phyloP scores from a whole-genome alignment of 2,888 invertebrate species.

The Eupeodes latifasciatus region DNA sequence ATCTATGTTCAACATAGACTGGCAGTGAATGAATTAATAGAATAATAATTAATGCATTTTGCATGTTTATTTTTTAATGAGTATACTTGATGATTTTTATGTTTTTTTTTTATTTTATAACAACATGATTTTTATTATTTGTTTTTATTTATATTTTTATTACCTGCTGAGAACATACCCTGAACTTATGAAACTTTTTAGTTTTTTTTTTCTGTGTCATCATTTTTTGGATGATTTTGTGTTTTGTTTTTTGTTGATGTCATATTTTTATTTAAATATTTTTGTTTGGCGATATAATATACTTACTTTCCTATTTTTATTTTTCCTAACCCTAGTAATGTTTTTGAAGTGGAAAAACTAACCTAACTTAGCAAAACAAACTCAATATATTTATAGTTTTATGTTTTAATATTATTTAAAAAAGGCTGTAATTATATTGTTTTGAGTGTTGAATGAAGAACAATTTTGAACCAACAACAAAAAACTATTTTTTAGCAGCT shows the following conservation, averaged over 20 bases:
- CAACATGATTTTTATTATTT: constrained; percentile 28
- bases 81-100: constrained; percentile 64
- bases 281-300: constrained; percentile 63
- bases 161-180: constrained; percentile 72
- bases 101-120: constrained; percentile 32
- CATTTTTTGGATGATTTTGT: constrained; percentile 52
- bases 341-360: constrained; percentile 23
- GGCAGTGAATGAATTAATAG: constrained; percentile 70
- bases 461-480: constrained; percentile 9
- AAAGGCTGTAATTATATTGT: neutral
- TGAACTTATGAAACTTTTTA: constrained; percentile 47
- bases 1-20: constrained; percentile 55
- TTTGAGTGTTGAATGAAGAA: neutral
- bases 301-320: neutral
- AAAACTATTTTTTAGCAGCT: neutral
- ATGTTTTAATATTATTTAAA: neutral
- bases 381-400: constrained; percentile 29
- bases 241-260: constrained; percentile 2
- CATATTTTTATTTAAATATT: constrained; percentile 10
- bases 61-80: constrained; percentile 39
- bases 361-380: constrained; percentile 51
- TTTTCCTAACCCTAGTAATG: neutral
- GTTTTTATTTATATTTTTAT: constrained; percentile 31
- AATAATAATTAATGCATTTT: constrained; percentile 48
- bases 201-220: constrained; percentile 65